Conservation (phyloP, 2,113 vertebrate genomes). For the Tapirus terrestris region DNA sequence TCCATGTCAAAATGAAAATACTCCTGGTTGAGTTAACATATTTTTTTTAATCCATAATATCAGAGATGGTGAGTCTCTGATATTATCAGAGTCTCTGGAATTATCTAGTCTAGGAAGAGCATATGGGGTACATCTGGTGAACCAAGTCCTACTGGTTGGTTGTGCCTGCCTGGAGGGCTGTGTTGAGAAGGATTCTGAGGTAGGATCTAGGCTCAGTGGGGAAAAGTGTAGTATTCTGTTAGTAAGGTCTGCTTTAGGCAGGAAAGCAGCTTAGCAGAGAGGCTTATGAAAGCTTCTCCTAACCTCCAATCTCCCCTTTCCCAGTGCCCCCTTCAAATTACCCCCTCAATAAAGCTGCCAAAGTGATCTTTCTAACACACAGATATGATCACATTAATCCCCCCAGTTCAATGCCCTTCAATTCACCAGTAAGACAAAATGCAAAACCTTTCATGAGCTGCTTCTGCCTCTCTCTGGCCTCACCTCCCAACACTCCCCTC, state of each 20-base stretch:
- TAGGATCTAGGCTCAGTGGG: not conserved
- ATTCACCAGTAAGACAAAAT: not conserved
- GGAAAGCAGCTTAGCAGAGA: not conserved
- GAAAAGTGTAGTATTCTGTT: not conserved
- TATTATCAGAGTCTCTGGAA: not conserved
- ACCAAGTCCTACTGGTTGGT: not conserved
- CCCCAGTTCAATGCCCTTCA: not conserved
- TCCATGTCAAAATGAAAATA: not conserved
- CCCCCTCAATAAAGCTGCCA: not conserved
- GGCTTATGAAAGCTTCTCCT: not conserved
- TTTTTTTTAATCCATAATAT: not conserved
- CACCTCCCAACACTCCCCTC: not conserved
- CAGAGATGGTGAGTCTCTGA: not conserved
- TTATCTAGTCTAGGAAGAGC: not conserved
- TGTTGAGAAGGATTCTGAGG: not conserved
- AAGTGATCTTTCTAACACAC: not conserved
- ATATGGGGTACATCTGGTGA: not conserved
- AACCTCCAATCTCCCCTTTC: not conserved
- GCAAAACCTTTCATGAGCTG: not conserved
- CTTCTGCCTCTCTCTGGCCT: not conserved
- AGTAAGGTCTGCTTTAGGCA: not conserved
- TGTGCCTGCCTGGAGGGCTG: not conserved
- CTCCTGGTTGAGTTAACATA: not conserved
- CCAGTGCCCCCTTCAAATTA: not conserved
- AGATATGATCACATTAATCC: not conserved